Percentiles rank a stretch among this genome's conserved stretches.
Evolutionary conservation across 2,888 invertebrate species (phyloP).

Genomic region (Dryobotodes eremita): DNA sequence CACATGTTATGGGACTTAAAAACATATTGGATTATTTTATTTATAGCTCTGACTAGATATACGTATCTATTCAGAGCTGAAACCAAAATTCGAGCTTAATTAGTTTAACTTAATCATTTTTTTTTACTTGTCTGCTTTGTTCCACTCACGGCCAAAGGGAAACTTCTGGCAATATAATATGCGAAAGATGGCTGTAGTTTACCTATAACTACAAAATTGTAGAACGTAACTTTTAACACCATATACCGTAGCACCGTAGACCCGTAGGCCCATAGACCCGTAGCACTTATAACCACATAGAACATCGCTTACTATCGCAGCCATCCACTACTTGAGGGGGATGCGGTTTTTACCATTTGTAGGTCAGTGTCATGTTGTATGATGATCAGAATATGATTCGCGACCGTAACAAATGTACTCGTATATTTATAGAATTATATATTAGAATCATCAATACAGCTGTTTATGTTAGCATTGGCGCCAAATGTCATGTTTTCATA

Average conservation of each 20-base stretch:
- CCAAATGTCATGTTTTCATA: not conserved
- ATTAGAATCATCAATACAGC: not conserved
- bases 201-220: not conserved
- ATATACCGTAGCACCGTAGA: not conserved
- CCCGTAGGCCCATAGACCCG: no score
- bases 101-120: not conserved
- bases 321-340: not conserved
- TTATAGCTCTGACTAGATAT: no score
- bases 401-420: not conserved
- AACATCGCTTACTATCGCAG: not conserved
- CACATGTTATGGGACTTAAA: not conserved
- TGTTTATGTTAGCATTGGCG: not conserved
- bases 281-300: not conserved
- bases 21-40: not conserved
- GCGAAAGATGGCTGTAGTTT: no score
- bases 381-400: not conserved
- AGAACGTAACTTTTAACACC: not conserved
- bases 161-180: not conserved
- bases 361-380: not conserved
- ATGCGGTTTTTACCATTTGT: no score
- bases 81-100: not conserved
- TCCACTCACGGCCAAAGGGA: no score
- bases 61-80: not conserved
- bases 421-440: no score
- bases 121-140: not conserved